Conservation (phyloP, 2,888 invertebrate species). For the Sicus ferrugineus region DNA sequence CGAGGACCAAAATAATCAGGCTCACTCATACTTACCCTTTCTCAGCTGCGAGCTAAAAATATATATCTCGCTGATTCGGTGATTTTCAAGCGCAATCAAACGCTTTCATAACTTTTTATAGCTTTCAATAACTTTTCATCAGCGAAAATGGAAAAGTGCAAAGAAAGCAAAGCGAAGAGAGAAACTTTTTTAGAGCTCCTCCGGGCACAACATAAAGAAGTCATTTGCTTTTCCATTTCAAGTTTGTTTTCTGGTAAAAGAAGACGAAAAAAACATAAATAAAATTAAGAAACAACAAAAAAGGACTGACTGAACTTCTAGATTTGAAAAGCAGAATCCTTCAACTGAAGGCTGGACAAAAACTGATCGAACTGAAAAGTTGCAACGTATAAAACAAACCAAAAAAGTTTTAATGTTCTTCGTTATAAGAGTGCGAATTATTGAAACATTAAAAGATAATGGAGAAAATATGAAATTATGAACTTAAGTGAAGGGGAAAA, state of each 20-base stretch:
- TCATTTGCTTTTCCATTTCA: constrained; percentile 29
- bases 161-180: neutral
- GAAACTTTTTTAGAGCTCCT: constrained; percentile 1
- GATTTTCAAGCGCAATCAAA: constrained; percentile 6
- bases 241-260: neutral
- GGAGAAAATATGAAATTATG: no score
- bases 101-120: constrained; percentile 17
- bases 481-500: no score
- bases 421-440: neutral
- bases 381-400: neutral
- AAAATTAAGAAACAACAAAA: neutral
- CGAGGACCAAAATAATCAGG: no score
- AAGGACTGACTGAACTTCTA: neutral
- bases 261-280: neutral
- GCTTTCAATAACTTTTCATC: constrained; percentile 20
- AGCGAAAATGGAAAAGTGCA: neutral
- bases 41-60: no score
- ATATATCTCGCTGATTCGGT: no score
- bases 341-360: constrained; percentile 6
- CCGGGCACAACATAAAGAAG: constrained; percentile 21
- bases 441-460: no score
- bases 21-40: no score
- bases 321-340: constrained; percentile 16
- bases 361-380: constrained; percentile 21
- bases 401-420: constrained; percentile 11